Evolutionary conservation across 2,888 invertebrate genomes (phyloP).

Genomic region (Agrilus cyanescens): DNA sequence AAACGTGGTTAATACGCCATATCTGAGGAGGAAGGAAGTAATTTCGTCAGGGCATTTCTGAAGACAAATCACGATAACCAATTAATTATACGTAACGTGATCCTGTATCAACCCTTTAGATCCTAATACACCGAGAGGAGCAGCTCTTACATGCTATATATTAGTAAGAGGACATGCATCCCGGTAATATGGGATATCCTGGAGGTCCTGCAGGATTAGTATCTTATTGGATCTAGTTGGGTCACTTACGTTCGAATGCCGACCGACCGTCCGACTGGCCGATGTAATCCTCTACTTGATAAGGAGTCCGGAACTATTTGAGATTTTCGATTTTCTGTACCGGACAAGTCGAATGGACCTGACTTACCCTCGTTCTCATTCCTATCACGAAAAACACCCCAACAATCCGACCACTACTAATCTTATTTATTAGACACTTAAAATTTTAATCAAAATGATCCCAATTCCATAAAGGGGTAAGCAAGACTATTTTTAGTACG

Average conservation of each 20-base stretch:
- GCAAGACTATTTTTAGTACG: too few species aligned
- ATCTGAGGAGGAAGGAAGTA: too few species aligned
- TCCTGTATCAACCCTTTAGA: conserved; percentile 25
- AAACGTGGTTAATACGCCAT: too few species aligned
- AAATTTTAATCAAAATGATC: too few species aligned
- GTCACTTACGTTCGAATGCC: conserved; percentile 28
- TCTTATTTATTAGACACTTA: too few species aligned
- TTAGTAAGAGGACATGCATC: conserved; percentile 20
- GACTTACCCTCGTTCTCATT: too few species aligned
- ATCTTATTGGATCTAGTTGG: conserved; percentile 34
- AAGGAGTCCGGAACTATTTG: conserved; percentile 17
- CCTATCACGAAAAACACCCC: too few species aligned
- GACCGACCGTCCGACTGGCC: conserved; percentile 25
- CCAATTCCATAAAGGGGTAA: too few species aligned
- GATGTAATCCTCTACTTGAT: conserved; percentile 31
- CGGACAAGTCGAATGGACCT: too few species aligned
- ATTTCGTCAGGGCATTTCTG: too few species aligned
- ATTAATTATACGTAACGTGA: conserved; percentile 36
- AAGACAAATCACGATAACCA: conserved; percentile 28
- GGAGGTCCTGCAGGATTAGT: conserved; percentile 32
- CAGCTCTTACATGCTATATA: conserved; percentile 19
- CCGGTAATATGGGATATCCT: conserved; percentile 23
- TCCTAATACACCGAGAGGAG: conserved; percentile 20
- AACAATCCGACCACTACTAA: too few species aligned
- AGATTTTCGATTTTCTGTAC: too few species aligned